phyloP scores from a whole-genome alignment of 2,888 invertebrate species.

The Luperina nickerlii region DNA sequence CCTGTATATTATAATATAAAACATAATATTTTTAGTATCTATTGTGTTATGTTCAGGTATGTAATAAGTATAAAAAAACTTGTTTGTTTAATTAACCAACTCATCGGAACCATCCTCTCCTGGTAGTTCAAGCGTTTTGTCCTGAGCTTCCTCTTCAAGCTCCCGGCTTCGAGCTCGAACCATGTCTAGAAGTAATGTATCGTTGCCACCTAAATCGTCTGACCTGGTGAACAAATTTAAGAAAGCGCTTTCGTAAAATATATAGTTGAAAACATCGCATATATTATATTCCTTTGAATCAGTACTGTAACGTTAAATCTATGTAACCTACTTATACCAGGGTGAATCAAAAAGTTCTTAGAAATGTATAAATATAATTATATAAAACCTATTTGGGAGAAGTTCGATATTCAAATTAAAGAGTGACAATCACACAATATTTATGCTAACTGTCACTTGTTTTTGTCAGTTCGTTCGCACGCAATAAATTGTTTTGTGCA shows the following conservation, averaged over 20 bases:
- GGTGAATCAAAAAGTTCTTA: too few species aligned
- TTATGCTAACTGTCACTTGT: too few species aligned
- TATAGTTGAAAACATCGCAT: neutral
- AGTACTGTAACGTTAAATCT: neutral
- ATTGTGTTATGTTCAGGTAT: neutral
- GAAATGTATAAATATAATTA: too few species aligned
- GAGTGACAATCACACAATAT: too few species aligned
- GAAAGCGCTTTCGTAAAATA: neutral
- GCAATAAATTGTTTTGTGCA: too few species aligned
- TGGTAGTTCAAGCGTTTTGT: constrained; percentile 76
- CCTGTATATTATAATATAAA: neutral
- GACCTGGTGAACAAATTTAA: constrained; percentile 31
- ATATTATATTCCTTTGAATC: neutral
- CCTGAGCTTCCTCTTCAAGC: constrained; percentile 75
- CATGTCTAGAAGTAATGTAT: constrained; percentile 82
- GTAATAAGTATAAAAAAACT: neutral
- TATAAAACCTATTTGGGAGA: too few species aligned
- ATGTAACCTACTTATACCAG: too few species aligned
- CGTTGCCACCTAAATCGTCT: constrained; percentile 75
- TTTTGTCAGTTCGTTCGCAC: too few species aligned
- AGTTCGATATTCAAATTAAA: too few species aligned
- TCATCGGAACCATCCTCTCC: constrained; percentile 76
- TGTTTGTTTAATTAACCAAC: constrained; percentile 67
- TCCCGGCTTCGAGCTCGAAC: constrained; percentile 81
- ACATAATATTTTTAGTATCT: neutral